Conservation (phyloP, 2,113 vertebrate species). For the Phylloscopus whistleri region DNA sequence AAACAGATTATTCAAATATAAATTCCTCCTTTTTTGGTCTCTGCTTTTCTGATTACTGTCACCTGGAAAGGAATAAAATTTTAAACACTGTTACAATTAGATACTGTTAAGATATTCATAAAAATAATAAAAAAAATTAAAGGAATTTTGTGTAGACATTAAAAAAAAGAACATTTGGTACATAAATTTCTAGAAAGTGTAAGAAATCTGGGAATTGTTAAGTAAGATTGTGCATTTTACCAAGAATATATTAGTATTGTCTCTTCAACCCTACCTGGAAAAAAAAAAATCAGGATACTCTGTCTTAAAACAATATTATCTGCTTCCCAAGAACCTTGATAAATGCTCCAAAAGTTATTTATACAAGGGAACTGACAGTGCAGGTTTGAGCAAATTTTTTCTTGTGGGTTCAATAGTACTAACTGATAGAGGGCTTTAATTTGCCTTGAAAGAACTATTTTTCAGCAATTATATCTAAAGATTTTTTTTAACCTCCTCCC, state of each 20-base stretch:
- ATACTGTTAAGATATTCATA: background rate
- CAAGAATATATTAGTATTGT: background rate
- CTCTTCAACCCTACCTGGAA: background rate
- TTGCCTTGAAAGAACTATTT: background rate
- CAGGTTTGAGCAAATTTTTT: background rate
- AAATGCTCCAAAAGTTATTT: background rate
- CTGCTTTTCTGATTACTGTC: background rate
- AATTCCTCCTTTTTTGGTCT: background rate
- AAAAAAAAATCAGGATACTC: background rate
- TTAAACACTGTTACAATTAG: background rate
- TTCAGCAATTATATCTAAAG: background rate
- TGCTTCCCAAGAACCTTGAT: background rate
- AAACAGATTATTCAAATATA: background rate
- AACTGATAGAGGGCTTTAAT: background rate
- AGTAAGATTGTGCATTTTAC: background rate
- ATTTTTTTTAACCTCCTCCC: background rate
- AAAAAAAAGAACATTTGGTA: background rate
- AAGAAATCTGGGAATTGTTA: background rate
- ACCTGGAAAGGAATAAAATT: conserved; percentile 28
- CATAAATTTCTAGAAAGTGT: background rate
- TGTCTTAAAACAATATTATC: background rate
- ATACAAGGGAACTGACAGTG: background rate
- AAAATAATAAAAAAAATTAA: background rate
- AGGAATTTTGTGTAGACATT: background rate
- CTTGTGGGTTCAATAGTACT: background rate